Evolutionary conservation across 2,888 invertebrate genomes (phyloP).

Genomic region (Elegia similella): DNA sequence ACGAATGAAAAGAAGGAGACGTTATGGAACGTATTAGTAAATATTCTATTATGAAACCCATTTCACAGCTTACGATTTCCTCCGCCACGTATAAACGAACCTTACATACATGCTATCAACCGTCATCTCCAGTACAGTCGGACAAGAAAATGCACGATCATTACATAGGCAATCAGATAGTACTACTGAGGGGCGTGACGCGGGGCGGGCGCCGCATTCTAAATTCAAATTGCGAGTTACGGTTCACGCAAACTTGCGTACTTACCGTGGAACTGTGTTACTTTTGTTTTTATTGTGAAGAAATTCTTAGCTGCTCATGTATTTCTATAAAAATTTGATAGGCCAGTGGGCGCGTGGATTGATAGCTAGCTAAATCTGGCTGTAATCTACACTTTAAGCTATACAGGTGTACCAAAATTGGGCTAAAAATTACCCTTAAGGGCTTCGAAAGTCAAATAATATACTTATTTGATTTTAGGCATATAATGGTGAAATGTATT

Average conservation of each 20-base stretch:
- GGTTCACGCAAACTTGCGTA: constrained; percentile 56
- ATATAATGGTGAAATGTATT: too few relatives aligned
- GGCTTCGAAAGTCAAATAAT: too few relatives aligned
- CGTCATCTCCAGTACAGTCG: constrained; percentile 31
- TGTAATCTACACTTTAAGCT: too few relatives aligned
- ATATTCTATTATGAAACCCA: too few relatives aligned
- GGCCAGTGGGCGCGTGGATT: too few relatives aligned
- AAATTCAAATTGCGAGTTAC: constrained; percentile 72
- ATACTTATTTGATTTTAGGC: too few relatives aligned
- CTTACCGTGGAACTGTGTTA: constrained; percentile 13
- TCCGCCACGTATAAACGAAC: neutral
- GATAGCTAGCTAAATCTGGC: too few relatives aligned
- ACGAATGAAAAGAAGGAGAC: too few relatives aligned
- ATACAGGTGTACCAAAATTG: too few relatives aligned
- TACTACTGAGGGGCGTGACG: constrained; percentile 60
- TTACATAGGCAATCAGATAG: constrained; percentile 72
- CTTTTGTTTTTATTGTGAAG: neutral
- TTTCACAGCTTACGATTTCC: constrained; percentile 31
- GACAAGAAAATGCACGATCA: constrained; percentile 62
- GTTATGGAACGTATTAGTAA: too few relatives aligned
- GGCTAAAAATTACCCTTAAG: too few relatives aligned
- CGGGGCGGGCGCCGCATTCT: constrained; percentile 64
- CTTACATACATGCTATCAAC: neutral
- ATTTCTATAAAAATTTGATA: neutral
- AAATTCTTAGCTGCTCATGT: neutral